phyloP scores from a whole-genome alignment of 2,888 invertebrate species.

The Macrophya annulata region DNA sequence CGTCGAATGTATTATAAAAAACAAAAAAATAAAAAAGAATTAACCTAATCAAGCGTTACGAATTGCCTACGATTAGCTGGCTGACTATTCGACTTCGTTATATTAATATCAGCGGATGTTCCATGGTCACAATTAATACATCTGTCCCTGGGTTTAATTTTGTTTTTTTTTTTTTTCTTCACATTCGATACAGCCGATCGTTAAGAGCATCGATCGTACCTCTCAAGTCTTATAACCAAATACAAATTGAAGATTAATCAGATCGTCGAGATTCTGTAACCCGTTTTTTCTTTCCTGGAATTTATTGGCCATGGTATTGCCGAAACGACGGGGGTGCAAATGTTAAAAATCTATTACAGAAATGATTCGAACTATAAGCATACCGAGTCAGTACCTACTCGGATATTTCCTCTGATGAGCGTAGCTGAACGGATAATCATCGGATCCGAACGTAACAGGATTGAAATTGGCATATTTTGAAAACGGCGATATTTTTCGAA shows the following conservation, averaged over 20 bases:
- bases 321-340: not conserved
- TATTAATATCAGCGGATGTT: not conserved
- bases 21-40: not conserved
- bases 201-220: not conserved
- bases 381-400: no score
- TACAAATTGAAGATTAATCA: not conserved
- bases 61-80: not conserved
- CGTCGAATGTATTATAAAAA: no score
- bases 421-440: not conserved
- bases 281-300: not conserved
- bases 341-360: not conserved
- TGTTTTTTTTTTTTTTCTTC: not conserved
- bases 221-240: not conserved
- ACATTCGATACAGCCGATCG: not conserved
- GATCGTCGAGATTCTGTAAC: not conserved
- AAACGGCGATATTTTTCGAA: not conserved
- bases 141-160: not conserved
- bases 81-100: not conserved
- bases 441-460: not conserved
- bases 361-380: not conserved
- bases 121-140: not conserved
- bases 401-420: not conserved
- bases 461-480: not conserved
- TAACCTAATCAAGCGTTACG: conserved; percentile 6
- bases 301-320: not conserved